A percentile compares a stretch with the other conserved stretches of the same genome.
Evolutionary conservation across 2,888 invertebrate genomes (phyloP).

Genomic region (Sarcophaga caerulescens): DNA sequence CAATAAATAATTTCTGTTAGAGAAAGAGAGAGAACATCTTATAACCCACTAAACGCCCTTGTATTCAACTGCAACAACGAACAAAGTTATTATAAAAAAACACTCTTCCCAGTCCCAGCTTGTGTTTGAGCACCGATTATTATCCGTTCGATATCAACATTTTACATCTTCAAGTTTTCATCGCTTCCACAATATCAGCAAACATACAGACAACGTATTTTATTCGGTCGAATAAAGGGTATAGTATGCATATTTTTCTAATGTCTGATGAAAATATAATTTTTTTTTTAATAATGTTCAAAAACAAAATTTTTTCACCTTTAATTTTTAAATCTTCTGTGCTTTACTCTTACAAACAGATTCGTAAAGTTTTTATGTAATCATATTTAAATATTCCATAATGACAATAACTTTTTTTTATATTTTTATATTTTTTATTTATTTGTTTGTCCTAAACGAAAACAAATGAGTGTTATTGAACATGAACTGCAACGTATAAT

Average conservation of each 20-base stretch:
- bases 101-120: conserved; percentile 36
- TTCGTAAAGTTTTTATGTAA: conserved; percentile 35
- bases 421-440: conserved; percentile 48
- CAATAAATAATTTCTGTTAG: conserved; percentile 3
- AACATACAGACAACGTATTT: conserved; percentile 39
- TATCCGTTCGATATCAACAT: conserved; percentile 9
- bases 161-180: conserved; percentile 51
- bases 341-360: conserved; percentile 33
- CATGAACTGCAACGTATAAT: conserved; percentile 36
- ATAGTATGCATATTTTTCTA: conserved; percentile 53
- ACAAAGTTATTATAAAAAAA: conserved; percentile 11
- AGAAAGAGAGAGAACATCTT: not conserved
- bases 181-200: conserved; percentile 32
- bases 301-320: conserved; percentile 40
- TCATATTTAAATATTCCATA: conserved; percentile 36
- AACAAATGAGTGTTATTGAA: conserved; percentile 53
- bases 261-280: conserved; percentile 48
- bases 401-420: conserved; percentile 52
- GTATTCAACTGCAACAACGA: conserved; percentile 30
- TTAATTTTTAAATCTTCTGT: conserved; percentile 43
- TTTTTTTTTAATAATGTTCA: conserved; percentile 42
- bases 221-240: conserved; percentile 50
- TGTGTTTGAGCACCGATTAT: conserved; percentile 40
- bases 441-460: conserved; percentile 44
- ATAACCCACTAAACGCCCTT: conserved; percentile 17